A percentile compares a stretch with the other conserved stretches of the same genome.
These are phyloP conservation scores for Conger conger DNA, from an alignment of 2,113 vertebrate genomes.

Conservation along the genomic window DNA sequence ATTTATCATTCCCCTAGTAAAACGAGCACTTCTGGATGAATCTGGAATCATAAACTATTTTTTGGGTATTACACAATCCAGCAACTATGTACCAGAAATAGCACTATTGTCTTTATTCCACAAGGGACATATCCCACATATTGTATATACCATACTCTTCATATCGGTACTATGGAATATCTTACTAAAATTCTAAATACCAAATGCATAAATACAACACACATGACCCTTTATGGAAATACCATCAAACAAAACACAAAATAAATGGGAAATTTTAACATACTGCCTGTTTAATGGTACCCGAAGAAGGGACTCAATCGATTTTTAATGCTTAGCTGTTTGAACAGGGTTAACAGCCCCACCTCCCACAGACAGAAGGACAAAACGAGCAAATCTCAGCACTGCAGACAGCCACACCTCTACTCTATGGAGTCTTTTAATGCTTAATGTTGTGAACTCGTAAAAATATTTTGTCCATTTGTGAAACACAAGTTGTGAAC, in stretches of 20 bases:
- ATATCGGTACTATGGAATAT: background rate
- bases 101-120: background rate
- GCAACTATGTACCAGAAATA: background rate
- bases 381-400: background rate
- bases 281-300: background rate
- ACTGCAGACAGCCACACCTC: background rate
- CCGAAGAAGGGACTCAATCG: background rate
- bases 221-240: background rate
- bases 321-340: background rate
- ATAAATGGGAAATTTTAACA: background rate
- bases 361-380: background rate
- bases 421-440: background rate
- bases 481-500: no score
- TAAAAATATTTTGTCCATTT: no score
- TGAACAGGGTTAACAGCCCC: background rate
- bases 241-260: background rate
- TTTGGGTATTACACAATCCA: background rate
- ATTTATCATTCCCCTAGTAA: slow-evolving; percentile 48
- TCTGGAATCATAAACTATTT: slow-evolving; percentile 6
- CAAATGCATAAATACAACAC: background rate
- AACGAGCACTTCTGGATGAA: slow-evolving; percentile 30
- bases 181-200: background rate
- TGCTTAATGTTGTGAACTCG: no score
- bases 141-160: background rate
- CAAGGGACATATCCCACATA: background rate